Base-by-base conservation (phyloP, 2,888 invertebrate species). In the Podotricha telesiphe region DNA sequence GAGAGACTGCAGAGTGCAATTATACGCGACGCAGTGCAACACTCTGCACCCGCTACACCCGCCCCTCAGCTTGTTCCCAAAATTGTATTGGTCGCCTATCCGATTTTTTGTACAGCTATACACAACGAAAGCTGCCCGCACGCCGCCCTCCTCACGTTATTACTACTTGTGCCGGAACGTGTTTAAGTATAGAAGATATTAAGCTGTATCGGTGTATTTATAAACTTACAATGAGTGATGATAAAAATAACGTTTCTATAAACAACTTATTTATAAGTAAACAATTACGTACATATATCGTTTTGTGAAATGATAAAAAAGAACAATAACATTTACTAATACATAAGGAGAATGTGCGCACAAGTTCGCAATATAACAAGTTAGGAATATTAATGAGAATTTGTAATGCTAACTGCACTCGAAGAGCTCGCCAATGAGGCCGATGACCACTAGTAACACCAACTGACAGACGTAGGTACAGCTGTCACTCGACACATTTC, bases 341-440 rank as follows among this genome's bases (percentile, higher is more conserved):
- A 75, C 73, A 74, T 67, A 66, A 77, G 78, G 80, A 82, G 82
- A 80, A 82, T 80, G 78, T 83, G 81, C 79, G 81, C 83, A 79
- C 83, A 86, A 86, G 83, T 86, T 86, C 81, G 86, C 87, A 87
- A 88, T 86, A 86, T 82, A 84, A 86, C 90, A 83, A 80, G 84
- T 77, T 83, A 80, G 83, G 92, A 91, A 92, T 92, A 91, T 89
- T 91, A 91, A 92, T 91, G 88, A 82, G 87, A 84, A 58, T 83
- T 87, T 87, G 86, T 84, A 86, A 88, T 85, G 87, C 81, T 91
- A 91, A 90, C 92, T 88, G 92, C 90, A 91, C 89, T 91, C 88
- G 89, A 91, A 86, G 90, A 91, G 90, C 91, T 88, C 79, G 89
- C 87, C 89, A 85, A 80, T 81, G 80, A 88, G 91, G 92, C 87